Base-by-base conservation (phyloP, 2,888 invertebrate species). In the Cynaeus angustus region DNA sequence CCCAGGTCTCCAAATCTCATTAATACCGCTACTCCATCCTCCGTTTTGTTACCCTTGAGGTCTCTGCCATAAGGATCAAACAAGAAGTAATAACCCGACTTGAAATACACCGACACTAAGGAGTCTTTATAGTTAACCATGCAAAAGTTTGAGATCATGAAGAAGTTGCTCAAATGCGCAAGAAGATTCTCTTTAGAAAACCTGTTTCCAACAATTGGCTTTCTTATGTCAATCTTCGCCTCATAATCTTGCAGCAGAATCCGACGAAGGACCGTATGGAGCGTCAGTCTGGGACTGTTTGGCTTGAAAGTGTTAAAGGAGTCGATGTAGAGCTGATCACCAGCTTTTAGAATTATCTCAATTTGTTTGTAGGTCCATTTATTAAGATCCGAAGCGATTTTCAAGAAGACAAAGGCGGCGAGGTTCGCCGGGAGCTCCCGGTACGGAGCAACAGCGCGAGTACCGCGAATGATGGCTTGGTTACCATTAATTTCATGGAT, bases 31-130 rank as follows among this genome's bases (percentile, higher is more conserved):
- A 69, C 72, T 5, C 80, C 81, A 9, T 37, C 30, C 7, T 50
- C 30, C 12, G 38, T 16, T 43, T 38, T 61, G 10, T 76, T 76
- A 0, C 89, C 89, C 72, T 86, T 85, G 6, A 87, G 82, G 78
- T 90, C 87, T 0, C 89, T 81, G 69, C 88, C 87, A 46, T 86
- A 86, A 0, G 90, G 88, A 78, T 91, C 90, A 76, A 90, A 89
- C 82, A 91, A 83, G 81, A 89, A 91, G 80, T 85, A 91, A 0
- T 86, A 87, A 77, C 87, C 80, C 21, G 81, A 82, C 70, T 86
- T 85, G 64, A 85, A 85, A 26, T 90, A 89, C 0, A 91, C 85
- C 0, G 89, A 88, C 1, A 89, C 86, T 14, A 88, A 87, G 3
- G 88, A 85, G 0, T 84, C 82, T 0, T 86, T 83, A 0, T 88